Percentiles rank a stretch among this genome's conserved stretches.
phyloP scores from a whole-genome alignment of 2,113 vertebrate species.

The Callocephalon fimbriatum region DNA sequence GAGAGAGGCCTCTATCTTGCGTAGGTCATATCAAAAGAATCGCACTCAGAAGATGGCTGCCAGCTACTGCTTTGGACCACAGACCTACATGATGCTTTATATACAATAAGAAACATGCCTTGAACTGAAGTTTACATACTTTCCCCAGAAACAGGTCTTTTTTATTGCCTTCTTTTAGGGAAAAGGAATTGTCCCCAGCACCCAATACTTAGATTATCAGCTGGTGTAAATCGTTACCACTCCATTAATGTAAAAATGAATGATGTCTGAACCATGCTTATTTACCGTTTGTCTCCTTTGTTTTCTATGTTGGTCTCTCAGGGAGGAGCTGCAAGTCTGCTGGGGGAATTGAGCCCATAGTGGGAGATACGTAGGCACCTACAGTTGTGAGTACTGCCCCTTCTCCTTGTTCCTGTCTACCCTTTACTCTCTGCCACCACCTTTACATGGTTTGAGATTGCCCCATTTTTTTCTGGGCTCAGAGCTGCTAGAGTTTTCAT shows the following conservation, averaged over 20 bases:
- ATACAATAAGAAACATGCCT: background rate
- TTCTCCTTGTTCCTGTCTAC: rapidly evolving
- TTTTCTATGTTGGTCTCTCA: background rate
- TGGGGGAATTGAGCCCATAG: background rate
- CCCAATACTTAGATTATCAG: background rate
- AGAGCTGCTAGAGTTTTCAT: too few relatives aligned
- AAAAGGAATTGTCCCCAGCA: background rate
- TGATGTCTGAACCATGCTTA: background rate
- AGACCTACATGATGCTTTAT: background rate
- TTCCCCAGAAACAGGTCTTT: background rate
- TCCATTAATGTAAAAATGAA: background rate
- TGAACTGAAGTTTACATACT: background rate
- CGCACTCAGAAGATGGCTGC: background rate
- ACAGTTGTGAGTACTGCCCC: background rate
- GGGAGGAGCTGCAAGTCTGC: background rate
- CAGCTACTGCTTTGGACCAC: background rate
- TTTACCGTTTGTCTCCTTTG: background rate
- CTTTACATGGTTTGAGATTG: background rate
- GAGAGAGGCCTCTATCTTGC: background rate
- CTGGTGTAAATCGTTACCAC: background rate
- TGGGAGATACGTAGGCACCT: background rate
- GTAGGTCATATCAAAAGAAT: background rate
- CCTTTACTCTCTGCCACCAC: background rate
- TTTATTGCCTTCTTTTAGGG: background rate
- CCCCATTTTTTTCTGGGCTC: background rate